Base-by-base conservation (phyloP, 2,113 vertebrate species). In the Rutilus rutilus region DNA sequence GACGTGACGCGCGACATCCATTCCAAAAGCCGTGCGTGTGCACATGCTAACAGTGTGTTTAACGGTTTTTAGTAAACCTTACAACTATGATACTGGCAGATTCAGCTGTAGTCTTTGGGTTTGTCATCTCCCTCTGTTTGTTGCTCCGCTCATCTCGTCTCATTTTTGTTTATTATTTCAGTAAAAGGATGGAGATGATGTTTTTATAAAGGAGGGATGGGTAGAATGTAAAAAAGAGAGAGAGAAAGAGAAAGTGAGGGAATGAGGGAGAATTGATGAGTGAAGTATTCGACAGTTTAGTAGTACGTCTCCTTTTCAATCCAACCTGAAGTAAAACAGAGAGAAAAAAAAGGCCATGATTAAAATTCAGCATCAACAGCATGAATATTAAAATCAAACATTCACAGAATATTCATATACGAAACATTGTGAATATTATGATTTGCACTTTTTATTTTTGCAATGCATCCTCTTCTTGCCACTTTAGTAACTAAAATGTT, bases 221-320 rank as follows among this genome's bases (percentile, higher is more conserved):
- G 33, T 33, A 65, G 27, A 78, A 27, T 30, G 59, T 79, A 60
- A 74, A 65, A 50, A 25, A 79, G 39, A 59, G 33, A 23, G 45
- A 75, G 33, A 76, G 62, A 25, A 85, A 57, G 54, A 42, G 73
- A 59, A n/a, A 71, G 47, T 60, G 75, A 42, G 36, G 50, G 52
- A 45, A 39, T 59, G 11, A 27, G 73, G 21, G 82, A 50, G 65
- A 52, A 87, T 57, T 83, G 86, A 87, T 89, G 88, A 90, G 88
- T 84, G 91, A 91, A 92, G 87, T 90, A 92, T 88, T 86, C 93
- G 90, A 93, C 92, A 86, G 89, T 93, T 96, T 94, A 96, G 91
- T 96, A 96, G 93, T 96, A 96, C 1, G 94, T 95, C 92, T 96
- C 96, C 87, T 92, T 96, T 89, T 96, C 96, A 89, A 96, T 93